Evolutionary conservation across 1,140 invertebrate species (phyloP), one percentile per base, ranked within the genome.

Genomic region (Hypothenemus hampei): DNA sequence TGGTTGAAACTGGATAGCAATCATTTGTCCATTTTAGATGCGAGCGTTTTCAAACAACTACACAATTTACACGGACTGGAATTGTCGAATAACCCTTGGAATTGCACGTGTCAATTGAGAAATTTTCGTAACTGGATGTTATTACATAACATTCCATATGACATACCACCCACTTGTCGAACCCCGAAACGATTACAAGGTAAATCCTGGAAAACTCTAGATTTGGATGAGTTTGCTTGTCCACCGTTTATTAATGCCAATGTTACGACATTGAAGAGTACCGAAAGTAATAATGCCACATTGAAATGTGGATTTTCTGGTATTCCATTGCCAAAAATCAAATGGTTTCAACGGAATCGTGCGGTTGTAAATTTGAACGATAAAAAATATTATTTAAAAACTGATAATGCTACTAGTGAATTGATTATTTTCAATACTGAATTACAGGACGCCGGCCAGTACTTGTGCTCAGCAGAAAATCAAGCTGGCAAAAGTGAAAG

Each of bases 221-320:
- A 83, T 53, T 70, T 87, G 15, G 85, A 89, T 61, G 88, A 91
- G 62, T 89, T 88, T 67, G 87, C 87, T 1, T 91, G 88, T 65
- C 73, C 79, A 47, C 87, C 88, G 0, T 77, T 81, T 66, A 81
- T 85, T 13, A 73, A 75, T 13, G 73, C 77, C 1, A 71, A 74
- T 13, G 75, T 75, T 18, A 67, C 73, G n/a, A 76, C 76, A 23
- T 75, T 80, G 3, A 75, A 78, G 41, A 70, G 67, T 5, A 71
- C 81, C 4, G 83, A 86, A 69, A 85, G 86, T 0, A 76, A 79
- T 20, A 88, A 90, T 66, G 80, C 85, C 4, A 87, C 85, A 1
- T 72, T 91, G 63, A 76, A 80, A 22, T 91, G 89, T 68, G 74
- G 75, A 33, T 81, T 89, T 5, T 76, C 76, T 44, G 86, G 85